Base-by-base conservation (phyloP, 2,888 invertebrate genomes). In the Dicranocentrus wangi region DNA sequence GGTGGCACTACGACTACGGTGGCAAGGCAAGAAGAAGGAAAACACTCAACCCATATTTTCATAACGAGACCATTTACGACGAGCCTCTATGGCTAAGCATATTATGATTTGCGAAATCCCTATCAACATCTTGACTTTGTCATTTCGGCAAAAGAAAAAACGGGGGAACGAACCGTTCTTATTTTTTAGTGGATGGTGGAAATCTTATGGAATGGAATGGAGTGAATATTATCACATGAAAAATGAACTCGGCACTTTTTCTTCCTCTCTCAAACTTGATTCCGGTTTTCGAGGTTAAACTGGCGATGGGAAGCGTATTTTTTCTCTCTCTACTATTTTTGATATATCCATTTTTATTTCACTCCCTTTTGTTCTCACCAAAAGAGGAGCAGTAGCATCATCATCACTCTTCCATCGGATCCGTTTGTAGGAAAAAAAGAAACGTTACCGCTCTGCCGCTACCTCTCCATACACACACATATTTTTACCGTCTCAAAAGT, bases 41-140 rank as follows among this genome's bases (percentile, higher is more conserved):
- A 63, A 70, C 70, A 51, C 69, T 39, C 68, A 10, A 65, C 19
- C 32, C 78, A 78, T 78, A 78, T 78, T 78, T 78, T 78, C 78
- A 70, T 78, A 78, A 78, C 61, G 78, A 78, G 70, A 47, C 68
- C 69, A 69, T 69, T 68, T 78, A 55, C 63, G 47, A 27, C 65
- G 42, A 69, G 7, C 17, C 17, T 55, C 55, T 3, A 10, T 43
- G 42, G 70, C 63, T 70, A 53, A 70, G 60, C 55, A 53, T n/a
- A n/a, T n/a, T n/a, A n/a, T 78, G 70, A 78, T 78, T 71, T 70
- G 70, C 78, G 39, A 70, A 78, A 70, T n/a, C 28, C 43, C 39
- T 65, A 70, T 70, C 78, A 55, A 15, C 70, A 70, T 43, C 58
- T 58, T 77, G 70, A 70, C 25, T 70, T 70, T 70, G 63, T 70